Evolutionary conservation across 2,113 vertebrate species (phyloP).

Genomic region (Balaenoptera acutorostrata): DNA sequence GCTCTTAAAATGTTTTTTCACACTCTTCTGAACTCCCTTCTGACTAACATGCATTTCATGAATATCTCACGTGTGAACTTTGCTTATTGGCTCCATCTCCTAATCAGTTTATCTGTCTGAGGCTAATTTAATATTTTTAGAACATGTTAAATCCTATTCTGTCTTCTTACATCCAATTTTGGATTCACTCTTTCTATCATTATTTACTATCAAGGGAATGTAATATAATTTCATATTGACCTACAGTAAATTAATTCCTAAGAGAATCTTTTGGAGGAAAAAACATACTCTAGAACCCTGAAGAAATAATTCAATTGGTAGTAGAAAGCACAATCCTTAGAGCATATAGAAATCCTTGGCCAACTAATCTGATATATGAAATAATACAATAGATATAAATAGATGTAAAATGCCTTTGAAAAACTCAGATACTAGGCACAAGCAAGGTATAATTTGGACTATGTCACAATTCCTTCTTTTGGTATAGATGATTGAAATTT

Average conservation of each 20-base stretch:
- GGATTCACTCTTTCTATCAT: neutral
- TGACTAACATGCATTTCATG: neutral
- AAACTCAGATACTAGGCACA: neutral
- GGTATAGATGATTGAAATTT: neutral
- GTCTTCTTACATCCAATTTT: neutral
- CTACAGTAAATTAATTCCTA: conserved; percentile 27
- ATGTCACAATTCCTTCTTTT: neutral
- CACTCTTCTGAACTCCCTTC: neutral
- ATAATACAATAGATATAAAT: neutral
- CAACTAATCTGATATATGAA: conserved; percentile 13
- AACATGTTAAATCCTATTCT: conserved; percentile 31
- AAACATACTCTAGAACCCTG: neutral
- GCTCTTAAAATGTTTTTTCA: neutral
- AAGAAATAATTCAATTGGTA: neutral
- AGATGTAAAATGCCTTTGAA: neutral
- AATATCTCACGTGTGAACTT: neutral
- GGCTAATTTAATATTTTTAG: conserved; percentile 13
- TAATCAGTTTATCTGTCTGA: neutral
- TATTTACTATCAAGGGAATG: conserved; percentile 27
- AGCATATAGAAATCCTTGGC: neutral
- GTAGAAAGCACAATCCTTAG: neutral
- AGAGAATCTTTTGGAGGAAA: neutral
- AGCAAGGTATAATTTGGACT: neutral
- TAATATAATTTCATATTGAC: conserved; percentile 6
- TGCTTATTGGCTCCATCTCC: neutral